phyloP scores from a whole-genome alignment of 2,888 invertebrate genomes.

The Bellardia pandia region DNA sequence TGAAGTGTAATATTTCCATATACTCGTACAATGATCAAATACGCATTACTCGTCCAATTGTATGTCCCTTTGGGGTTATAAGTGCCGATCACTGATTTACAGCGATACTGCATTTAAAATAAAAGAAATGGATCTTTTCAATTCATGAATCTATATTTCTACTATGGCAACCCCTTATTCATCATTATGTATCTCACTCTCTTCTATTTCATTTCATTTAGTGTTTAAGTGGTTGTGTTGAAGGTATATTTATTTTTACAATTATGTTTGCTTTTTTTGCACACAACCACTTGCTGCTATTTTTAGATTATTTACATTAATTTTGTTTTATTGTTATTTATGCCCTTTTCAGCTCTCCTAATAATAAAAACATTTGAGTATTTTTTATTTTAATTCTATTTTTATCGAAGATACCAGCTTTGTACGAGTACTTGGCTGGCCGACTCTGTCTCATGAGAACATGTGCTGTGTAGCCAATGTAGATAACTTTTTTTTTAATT shows the following conservation, averaged over 20 bases:
- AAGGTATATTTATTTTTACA: constrained; percentile 24
- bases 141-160: too few relatives aligned
- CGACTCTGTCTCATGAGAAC: constrained; percentile 1
- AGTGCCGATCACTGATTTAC: too few relatives aligned
- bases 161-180: constrained; percentile 24
- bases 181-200: constrained; percentile 23
- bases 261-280: constrained; percentile 35
- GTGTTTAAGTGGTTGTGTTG: constrained; percentile 34
- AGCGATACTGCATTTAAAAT: too few relatives aligned
- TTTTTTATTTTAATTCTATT: constrained; percentile 1
- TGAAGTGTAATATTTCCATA: too few relatives aligned
- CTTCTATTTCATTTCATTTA: background rate
- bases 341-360: constrained; percentile 55
- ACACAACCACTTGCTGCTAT: constrained; percentile 70
- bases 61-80: too few relatives aligned
- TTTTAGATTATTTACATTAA: constrained; percentile 60
- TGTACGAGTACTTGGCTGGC: background rate
- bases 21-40: too few relatives aligned
- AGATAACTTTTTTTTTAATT: background rate
- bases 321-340: constrained; percentile 54
- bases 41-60: too few relatives aligned
- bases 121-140: too few relatives aligned
- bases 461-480: constrained; percentile 9
- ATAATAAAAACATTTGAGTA: background rate
- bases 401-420: constrained; percentile 8